Evolutionary conservation across 2,888 invertebrate genomes (phyloP), one percentile per base, ranked within the genome.

Genomic region (Drosophila neonasuta): DNA sequence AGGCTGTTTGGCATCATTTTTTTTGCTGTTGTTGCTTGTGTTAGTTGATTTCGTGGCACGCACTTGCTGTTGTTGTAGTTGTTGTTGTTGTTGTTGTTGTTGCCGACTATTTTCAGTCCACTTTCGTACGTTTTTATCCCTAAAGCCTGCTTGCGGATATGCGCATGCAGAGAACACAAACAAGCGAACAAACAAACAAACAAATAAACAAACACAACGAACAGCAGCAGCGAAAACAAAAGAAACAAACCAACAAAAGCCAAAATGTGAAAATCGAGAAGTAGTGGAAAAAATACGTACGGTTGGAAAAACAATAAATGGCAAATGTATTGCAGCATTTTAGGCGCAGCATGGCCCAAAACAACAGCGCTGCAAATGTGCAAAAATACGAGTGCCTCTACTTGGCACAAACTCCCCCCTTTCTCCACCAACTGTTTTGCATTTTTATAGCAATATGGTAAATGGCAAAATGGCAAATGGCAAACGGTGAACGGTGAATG

Each of bases 101-200:
- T 80, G 65, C 63, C 69, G 79, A 79, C 79, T 80, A 83, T 84
- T 86, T 83, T 86, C 74, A 80, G 71, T 80, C 74, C 80, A 77
- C 80, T 80, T 80, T 86, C 68, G 71, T 72, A 79, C 77, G 80
- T 80, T 84, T 83, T 86, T 84, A 84, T 84, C 80, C 86, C 77
- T 74, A 84, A 84, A 84, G 86, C 80, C 80, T 68, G 83, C 86
- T 85, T 80, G 86, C 83, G 86, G 83, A 80, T 81, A 84, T 82
- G 77, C 83, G 52, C 49, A 52, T 50, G 52, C 39, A 57, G 36
- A 39, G 15, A 8, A 36, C 51, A 72, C 56, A 64, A 46, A 51
- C 67, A 45, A 45, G 20, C 50, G 67, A 56, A 76, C 67, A 61
- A 45, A 15, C 65, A 44, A 51, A 59, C 34, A 59, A 46, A 57